Evolutionary conservation across 2,888 invertebrate genomes (phyloP).

Genomic region (Lasioglossum oenotherae): DNA sequence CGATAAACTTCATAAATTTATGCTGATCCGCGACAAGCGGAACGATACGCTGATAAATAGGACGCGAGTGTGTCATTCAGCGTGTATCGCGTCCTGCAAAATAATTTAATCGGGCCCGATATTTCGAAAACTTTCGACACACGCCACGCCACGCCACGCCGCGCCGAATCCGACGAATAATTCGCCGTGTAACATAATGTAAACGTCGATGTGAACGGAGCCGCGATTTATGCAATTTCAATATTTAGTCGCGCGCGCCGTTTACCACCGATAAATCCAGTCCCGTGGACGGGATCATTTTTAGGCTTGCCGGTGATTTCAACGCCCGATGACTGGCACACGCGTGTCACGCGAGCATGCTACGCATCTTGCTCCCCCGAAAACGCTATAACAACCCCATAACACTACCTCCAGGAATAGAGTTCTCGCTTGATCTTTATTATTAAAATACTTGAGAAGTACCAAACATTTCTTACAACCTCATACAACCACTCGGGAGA

Average conservation of each 20-base stretch:
- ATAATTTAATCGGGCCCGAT: conserved; percentile 38
- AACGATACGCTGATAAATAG: conserved; percentile 46
- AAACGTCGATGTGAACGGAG: conserved; percentile 29
- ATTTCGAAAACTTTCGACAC: conserved; percentile 3
- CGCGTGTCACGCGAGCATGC: not conserved
- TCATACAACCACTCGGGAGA: no score
- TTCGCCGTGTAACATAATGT: conserved; percentile 23
- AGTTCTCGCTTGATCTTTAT: not conserved
- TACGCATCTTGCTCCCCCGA: not conserved
- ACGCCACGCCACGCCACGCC: not conserved
- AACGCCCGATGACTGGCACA: conserved; percentile 36
- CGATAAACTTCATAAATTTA: conserved; percentile 53
- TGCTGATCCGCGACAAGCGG: conserved; percentile 31
- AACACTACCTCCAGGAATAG: not conserved
- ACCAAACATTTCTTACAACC: no score
- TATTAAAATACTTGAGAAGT: not conserved
- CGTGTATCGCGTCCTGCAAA: conserved; percentile 11
- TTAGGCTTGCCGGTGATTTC: conserved; percentile 43
- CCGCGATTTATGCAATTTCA: conserved; percentile 22
- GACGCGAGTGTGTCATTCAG: conserved; percentile 18
- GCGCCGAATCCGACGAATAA: conserved; percentile 27
- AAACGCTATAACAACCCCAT: not conserved
- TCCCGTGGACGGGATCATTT: conserved; percentile 31
- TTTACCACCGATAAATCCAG: conserved; percentile 27
- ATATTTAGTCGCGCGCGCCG: conserved; percentile 18